phyloP scores from a whole-genome alignment of 1,140 invertebrate species.

The Drosophila baimaii region DNA sequence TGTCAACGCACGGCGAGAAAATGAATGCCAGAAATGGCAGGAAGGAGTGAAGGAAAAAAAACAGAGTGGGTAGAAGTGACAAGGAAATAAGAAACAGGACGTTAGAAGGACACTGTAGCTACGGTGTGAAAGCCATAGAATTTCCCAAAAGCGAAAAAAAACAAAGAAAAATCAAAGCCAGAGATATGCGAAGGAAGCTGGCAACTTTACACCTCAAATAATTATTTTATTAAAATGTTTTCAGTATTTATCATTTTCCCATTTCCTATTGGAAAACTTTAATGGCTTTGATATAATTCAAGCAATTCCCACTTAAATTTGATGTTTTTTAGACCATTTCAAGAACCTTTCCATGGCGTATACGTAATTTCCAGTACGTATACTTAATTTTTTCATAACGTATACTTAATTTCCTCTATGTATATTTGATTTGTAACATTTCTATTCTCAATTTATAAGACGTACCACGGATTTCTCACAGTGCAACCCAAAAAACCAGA shows the following conservation, averaged over 20 bases:
- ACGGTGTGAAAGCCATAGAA: slow-evolving; percentile 6
- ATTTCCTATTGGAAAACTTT: too few species aligned
- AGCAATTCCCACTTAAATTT: too few species aligned
- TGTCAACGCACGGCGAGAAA: slow-evolving; percentile 61
- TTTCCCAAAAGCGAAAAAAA: neutral
- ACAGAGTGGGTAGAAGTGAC: neutral
- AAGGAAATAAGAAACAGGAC: slow-evolving; percentile 1
- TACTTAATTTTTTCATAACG: neutral
- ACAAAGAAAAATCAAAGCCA: neutral
- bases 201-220: neutral
- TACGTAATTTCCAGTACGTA: neutral
- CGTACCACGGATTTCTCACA: neutral
- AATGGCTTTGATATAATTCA: too few species aligned
- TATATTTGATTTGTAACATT: neutral
- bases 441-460: too few species aligned
- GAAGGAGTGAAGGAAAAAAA: slow-evolving; percentile 8
- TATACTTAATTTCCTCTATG: neutral
- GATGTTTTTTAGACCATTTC: neutral
- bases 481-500: neutral
- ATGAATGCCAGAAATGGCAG: slow-evolving; percentile 47
- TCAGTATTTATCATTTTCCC: neutral
- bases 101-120: slow-evolving; percentile 29
- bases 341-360: neutral
- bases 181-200: neutral
- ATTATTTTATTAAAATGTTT: neutral